Evolutionary conservation across 1,140 invertebrate genomes (phyloP).

Genomic region (Drosophila sproati): DNA sequence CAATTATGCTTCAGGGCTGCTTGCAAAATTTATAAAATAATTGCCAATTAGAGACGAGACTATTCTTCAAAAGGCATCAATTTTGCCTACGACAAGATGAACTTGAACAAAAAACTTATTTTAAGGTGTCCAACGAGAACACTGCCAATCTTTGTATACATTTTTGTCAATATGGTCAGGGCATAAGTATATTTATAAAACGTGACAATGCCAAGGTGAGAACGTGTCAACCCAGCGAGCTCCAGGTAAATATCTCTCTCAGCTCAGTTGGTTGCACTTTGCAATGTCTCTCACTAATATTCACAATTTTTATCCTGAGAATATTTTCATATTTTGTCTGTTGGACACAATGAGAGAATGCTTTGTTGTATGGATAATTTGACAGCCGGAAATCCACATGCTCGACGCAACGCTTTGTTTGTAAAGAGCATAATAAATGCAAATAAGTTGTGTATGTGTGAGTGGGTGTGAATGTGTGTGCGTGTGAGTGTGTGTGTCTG

Average conservation of each 20-base stretch:
- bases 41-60: too few relatives aligned
- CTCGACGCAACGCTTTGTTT: constrained; percentile 7
- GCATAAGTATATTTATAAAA: neutral
- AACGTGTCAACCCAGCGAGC: too few relatives aligned
- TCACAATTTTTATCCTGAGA: neutral
- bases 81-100: too few relatives aligned
- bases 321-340: neutral
- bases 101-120: too few relatives aligned
- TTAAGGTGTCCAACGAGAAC: neutral
- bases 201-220: neutral
- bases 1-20: too few relatives aligned
- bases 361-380: constrained; percentile 2
- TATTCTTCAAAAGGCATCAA: too few relatives aligned
- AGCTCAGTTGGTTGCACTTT: neutral
- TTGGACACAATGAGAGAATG: neutral
- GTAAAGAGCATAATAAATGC: constrained; percentile 37
- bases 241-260: too few relatives aligned
- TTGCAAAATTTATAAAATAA: too few relatives aligned
- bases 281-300: neutral
- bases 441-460: constrained; percentile 35
- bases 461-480: constrained; percentile 6
- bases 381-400: constrained; percentile 5
- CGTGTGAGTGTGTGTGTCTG: constrained; percentile 6
- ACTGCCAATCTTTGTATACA: neutral
- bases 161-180: neutral